Evolutionary conservation across 92 coral and sea anemone species (phyloP).

Genomic region (Chrysogorgia sp.): DNA sequence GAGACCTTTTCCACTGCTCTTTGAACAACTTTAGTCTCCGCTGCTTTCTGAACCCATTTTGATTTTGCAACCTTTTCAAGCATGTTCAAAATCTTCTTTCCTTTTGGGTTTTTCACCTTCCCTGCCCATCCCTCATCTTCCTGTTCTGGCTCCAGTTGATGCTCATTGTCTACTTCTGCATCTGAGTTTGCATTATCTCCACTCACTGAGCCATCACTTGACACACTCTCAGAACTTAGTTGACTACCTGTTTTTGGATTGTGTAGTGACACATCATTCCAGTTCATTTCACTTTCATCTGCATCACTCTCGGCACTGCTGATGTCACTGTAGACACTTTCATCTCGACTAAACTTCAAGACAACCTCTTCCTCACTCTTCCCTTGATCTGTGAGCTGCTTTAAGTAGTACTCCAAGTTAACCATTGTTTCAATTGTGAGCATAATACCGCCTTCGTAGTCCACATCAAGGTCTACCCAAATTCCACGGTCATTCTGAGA

Average conservation of each 20-base stretch:
- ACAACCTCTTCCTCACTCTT: conserved; percentile 57
- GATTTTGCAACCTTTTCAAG: conserved; percentile 95
- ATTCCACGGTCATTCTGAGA: conserved; percentile 86
- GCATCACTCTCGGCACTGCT: conserved; percentile 68
- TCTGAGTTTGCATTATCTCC: conserved; percentile 30
- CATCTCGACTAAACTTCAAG: conserved; percentile 35
- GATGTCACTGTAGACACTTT: conserved; percentile 22
- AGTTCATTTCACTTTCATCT: conserved; percentile 43
- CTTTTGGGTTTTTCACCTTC: conserved; percentile 40
- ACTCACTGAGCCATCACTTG: conserved; percentile 21
- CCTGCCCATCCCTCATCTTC: conserved; percentile 45
- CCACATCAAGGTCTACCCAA: conserved; percentile 97
- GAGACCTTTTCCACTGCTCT: conserved; percentile 98
- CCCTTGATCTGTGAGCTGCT: conserved; percentile 74
- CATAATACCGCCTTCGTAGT: conserved; percentile 88
- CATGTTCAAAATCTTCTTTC: conserved; percentile 80
- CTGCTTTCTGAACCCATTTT: conserved; percentile 99
- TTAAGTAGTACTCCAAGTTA: conserved; percentile 80
- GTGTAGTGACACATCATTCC: conserved; percentile 15
- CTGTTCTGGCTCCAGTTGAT: background rate
- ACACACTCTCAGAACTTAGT: conserved; percentile 13
- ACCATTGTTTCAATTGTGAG: conserved; percentile 88
- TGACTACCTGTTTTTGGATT: background rate
- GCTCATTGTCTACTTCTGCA: conserved; percentile 14
- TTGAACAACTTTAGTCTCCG: conserved; percentile 91